phyloP scores from a whole-genome alignment of 2,797 vertebrate genomes.

The Phataginus tricuspis region DNA sequence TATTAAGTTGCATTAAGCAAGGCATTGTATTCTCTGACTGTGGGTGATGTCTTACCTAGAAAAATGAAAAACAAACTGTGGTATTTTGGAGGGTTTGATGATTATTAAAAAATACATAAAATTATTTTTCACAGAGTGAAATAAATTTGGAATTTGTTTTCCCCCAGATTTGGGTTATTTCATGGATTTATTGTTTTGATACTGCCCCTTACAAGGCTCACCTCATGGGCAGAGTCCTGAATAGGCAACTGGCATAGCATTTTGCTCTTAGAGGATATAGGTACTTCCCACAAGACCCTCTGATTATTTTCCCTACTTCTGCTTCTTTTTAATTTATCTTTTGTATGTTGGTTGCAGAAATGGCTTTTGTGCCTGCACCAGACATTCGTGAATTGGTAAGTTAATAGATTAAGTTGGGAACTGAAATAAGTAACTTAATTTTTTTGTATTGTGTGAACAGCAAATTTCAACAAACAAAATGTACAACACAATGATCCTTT shows the following conservation, averaged over 20 bases:
- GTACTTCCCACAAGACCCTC: neutral
- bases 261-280: neutral
- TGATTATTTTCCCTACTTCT: neutral
- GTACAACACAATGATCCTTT: neutral
- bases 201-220: neutral
- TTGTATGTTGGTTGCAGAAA: constrained; percentile 37
- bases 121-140: neutral
- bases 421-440: neutral
- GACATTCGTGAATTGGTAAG: fast-evolving
- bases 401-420: constrained; percentile 16
- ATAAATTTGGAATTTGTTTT: neutral
- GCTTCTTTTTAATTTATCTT: neutral
- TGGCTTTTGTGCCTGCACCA: fast-evolving
- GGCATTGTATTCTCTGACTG: neutral
- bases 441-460: neutral
- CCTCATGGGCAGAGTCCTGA: neutral
- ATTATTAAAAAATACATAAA: neutral
- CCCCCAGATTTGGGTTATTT: neutral
- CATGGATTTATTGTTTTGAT: neutral
- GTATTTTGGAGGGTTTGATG: neutral
- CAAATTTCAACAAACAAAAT: neutral
- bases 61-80: neutral
- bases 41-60: neutral
- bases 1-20: neutral
- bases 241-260: neutral